phyloP scores from a whole-genome alignment of 92 coral and sea anemone genomes.

The Epizoanthus scotinus region DNA sequence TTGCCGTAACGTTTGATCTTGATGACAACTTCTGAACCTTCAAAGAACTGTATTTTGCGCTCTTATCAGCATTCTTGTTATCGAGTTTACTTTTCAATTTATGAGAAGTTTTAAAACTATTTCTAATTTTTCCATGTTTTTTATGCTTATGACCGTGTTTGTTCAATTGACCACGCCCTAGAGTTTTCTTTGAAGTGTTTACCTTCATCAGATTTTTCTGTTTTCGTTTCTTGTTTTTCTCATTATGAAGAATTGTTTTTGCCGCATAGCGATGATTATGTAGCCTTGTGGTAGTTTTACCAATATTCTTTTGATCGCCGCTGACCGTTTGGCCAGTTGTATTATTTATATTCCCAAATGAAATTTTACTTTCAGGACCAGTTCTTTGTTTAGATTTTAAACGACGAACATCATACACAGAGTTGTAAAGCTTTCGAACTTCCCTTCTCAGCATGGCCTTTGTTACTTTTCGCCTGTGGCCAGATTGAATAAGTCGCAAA shows the following conservation, averaged over 20 bases:
- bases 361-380: not conserved
- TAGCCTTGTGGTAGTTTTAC: not conserved
- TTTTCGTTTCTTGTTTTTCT: not conserved
- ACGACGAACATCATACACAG: not conserved
- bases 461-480: conserved; percentile 29
- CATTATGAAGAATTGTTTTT: not conserved
- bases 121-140: not conserved
- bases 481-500: conserved; percentile 21
- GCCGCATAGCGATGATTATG: not conserved
- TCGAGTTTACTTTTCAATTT: not conserved
- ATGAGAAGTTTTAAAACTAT: not conserved
- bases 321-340: too few species aligned
- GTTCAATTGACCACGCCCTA: not conserved
- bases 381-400: not conserved
- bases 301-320: not conserved
- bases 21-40: not conserved
- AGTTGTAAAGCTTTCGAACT: conserved; percentile 16
- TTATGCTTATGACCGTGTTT: not conserved
- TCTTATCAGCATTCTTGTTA: not conserved
- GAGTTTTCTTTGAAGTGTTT: conserved; percentile 1
- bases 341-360: not conserved
- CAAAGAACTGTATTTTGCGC: not conserved
- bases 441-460: conserved; percentile 16
- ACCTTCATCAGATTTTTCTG: not conserved
- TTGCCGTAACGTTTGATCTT: not conserved